Base-by-base conservation (phyloP, 30 jellyfish, hydroid and myxozoan species). In the Cassiopea andromeda region DNA sequence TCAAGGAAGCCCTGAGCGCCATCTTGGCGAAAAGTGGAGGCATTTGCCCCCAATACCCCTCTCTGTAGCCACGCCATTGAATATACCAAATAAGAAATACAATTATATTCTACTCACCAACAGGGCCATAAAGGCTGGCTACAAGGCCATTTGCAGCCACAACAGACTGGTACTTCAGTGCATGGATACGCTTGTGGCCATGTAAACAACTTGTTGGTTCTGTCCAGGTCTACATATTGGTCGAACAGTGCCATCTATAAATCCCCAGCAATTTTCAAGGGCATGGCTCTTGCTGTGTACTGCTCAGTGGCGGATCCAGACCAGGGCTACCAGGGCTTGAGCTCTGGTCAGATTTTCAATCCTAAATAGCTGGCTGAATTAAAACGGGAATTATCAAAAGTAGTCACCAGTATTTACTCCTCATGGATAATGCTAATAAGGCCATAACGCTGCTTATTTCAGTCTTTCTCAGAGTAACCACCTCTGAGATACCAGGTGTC, bases 151-250 rank as follows among this genome's bases (percentile, higher is more conserved):
- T 91, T 19, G 97, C 96, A 87, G 97, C 93, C 19, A 77, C 95
- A 44, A 91, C 81, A 7, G 89, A 76, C 66, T 91, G 97, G 88
- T 69, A 85, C 59, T 91, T 91, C 15, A 91, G 60, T n/a, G 94
- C 95, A 78, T 91, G 94, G 77, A 91, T 95, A 7, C 97, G 85
- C 73, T 84, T 91, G 80, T 91, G 97, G 17, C 97, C 95, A 58
- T 81, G 90, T 90, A 90, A 45, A 90, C 90, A 13, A 83, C 85
- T 48, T 90, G 38, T 60, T 90, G 97, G 85, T 80, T 59, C 49
- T 85, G 85, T 67, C 78, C 97, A 16, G 95, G 97, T 9, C 97
- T 45, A 69, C 95, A 85, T 38, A 91, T 91, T 46, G 95, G 97
- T 74, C 95, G 43, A 43, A 91, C 97, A 3, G 95, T 91, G 48